Evolutionary conservation across 2,888 invertebrate species (phyloP), one percentile per base, ranked within the genome.

Genomic region (Icerya purchasi): DNA sequence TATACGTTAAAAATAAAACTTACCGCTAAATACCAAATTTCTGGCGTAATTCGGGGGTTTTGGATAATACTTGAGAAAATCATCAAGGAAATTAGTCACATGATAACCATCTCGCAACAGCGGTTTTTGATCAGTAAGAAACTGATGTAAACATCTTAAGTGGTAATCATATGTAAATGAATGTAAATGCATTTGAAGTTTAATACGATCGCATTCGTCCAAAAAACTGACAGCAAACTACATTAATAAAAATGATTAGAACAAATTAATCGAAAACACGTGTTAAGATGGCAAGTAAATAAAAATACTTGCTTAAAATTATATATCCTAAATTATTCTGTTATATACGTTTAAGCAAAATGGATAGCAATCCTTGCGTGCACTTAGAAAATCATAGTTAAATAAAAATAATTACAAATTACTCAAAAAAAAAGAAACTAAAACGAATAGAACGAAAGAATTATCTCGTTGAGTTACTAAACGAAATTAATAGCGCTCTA

Each of bases 141-240:
- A 83, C 14, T 78, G 76, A 67, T 80, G 79, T 58, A 84, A 76
- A 61, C 78, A 78, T 50, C 84, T 75, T 61, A 85, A 71, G 69
- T 85, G 85, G 69, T 82, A 84, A 71, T 85, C 84, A 66, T 84
- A 84, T 0, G 83, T 81, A 68, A 84, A 85, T 2, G 84, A 84
- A 70, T 85, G 84, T 58, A 84, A 73, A 70, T 84, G 84, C 74
- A 84, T 82, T 62, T 78, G 73, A 62, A 81, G 77, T 69, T 82
- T 83, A 62, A 83, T 78, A 67, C 79, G 77, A 68, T 84, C 84
- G 66, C 79, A 78, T 67, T 80, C 79, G 66, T 81, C 81, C 66
- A 82, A 69, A 67, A 82, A 82, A 65, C 77, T 77, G 62, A 77
- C 68, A 60, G 77, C 77, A 67, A 79, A 79, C 78, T 80, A 68